Evolutionary conservation across 1,140 invertebrate species (phyloP).

Genomic region (Neotoxoptera formosana): DNA sequence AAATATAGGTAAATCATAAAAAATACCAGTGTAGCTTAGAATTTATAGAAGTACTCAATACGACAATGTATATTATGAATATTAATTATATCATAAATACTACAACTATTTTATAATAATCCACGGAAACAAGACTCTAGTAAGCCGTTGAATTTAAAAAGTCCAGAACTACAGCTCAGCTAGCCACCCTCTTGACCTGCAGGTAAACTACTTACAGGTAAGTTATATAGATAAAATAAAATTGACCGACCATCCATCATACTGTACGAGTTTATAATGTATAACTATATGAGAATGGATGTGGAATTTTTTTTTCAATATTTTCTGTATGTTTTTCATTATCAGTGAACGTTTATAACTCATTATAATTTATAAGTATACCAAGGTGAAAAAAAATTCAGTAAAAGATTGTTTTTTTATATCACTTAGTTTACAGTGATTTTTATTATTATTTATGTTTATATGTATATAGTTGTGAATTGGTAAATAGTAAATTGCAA

Average conservation of each 20-base stretch:
- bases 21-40: too few relatives aligned
- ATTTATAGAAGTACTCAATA: not conserved
- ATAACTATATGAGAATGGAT: not conserved
- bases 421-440: not conserved
- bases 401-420: not conserved
- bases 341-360: not conserved
- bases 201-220: too few relatives aligned
- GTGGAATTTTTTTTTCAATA: not conserved
- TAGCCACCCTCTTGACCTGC: too few relatives aligned
- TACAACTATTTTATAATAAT: too few relatives aligned
- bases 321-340: not conserved
- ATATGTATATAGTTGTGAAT: not conserved
- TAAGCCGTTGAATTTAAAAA: too few relatives aligned
- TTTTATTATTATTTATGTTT: too few relatives aligned
- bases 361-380: not conserved
- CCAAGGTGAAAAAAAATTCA: not conserved
- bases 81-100: not conserved
- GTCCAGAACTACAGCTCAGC: too few relatives aligned
- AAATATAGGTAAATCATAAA: too few relatives aligned
- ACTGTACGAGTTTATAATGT: not conserved
- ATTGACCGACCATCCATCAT: not conserved
- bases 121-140: too few relatives aligned
- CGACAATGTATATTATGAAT: too few relatives aligned
- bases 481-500: not conserved
- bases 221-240: not conserved